Conservation (phyloP, 2,113 vertebrate species). For the Casuarius casuarius region DNA sequence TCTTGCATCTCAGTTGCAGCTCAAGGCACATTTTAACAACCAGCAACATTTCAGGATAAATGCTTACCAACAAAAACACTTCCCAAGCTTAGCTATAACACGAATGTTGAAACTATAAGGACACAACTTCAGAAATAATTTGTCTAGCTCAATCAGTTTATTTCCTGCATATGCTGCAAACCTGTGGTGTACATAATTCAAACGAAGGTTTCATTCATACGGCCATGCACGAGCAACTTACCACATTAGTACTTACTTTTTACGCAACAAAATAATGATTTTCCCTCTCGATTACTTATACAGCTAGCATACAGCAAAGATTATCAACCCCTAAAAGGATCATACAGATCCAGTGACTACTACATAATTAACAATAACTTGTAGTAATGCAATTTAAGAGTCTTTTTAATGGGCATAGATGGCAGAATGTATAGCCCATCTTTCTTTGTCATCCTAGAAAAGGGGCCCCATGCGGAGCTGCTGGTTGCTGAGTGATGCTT, state of each 20-base stretch:
- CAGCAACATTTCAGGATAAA: conserved; percentile 29
- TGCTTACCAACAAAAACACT: conserved; percentile 26
- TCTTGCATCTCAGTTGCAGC: not conserved
- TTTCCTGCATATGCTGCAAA: not conserved
- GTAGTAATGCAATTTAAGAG: conserved; percentile 81
- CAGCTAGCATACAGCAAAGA: conserved; percentile 28
- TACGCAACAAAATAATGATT: conserved; percentile 11
- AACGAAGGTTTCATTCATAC: not conserved
- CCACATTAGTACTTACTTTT: not conserved
- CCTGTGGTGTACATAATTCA: not conserved
- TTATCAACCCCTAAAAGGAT: conserved; percentile 63
- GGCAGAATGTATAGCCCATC: conserved; percentile 83
- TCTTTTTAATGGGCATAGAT: conserved; percentile 78
- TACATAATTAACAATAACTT: conserved; percentile 86
- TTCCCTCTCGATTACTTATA: not conserved
- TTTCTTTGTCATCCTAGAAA: conserved; percentile 87
- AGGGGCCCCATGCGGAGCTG: conserved; percentile 82
- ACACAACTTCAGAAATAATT: conserved; percentile 19
- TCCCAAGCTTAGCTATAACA: not conserved
- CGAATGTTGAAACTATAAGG: conserved; percentile 33
- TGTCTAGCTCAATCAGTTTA: not conserved
- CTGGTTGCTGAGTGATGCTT: conserved; percentile 88
- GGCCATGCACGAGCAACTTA: not conserved
- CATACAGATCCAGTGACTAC: conserved; percentile 80
- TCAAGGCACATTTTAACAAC: conserved; percentile 39